Evolutionary conservation across 2,888 invertebrate species (phyloP).

Genomic region (Malthinus flaveolus): DNA sequence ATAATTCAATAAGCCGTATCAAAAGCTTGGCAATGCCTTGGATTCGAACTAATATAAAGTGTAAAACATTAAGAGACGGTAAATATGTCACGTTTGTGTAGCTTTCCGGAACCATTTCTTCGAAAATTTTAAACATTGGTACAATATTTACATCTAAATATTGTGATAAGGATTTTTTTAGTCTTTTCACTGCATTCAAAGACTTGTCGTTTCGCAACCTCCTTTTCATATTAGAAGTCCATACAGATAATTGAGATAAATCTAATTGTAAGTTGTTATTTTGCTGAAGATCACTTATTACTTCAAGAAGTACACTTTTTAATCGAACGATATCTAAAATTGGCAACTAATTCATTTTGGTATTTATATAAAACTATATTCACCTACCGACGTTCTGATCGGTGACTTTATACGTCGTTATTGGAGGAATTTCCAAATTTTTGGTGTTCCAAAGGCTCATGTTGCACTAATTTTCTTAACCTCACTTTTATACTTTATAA

Average conservation of each 20-base stretch:
- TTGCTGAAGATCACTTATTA: conserved; percentile 39
- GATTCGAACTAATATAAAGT: conserved; percentile 54
- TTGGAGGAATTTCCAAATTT: conserved; percentile 29
- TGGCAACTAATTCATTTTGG: not conserved
- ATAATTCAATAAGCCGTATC: conserved; percentile 49
- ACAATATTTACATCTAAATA: conserved; percentile 50
- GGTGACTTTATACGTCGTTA: conserved; percentile 28
- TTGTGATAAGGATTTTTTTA: conserved; percentile 52
- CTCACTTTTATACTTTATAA: no score
- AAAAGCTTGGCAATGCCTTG: conserved; percentile 57
- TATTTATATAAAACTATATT: conserved; percentile 1
- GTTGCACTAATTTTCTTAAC: not conserved
- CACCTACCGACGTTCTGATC: conserved; percentile 6
- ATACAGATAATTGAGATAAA: conserved; percentile 52
- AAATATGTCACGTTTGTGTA: conserved; percentile 40
- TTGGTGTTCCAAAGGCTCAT: conserved; percentile 34
- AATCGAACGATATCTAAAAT: conserved; percentile 31
- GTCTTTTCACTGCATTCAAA: conserved; percentile 55
- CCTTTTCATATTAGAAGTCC: conserved; percentile 56
- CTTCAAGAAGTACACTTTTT: conserved; percentile 32
- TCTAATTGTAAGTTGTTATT: conserved; percentile 48
- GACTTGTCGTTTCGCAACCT: conserved; percentile 58
- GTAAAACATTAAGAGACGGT: conserved; percentile 56
- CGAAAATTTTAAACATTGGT: conserved; percentile 40
- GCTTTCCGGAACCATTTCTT: conserved; percentile 27